Conservation (phyloP, 2,113 vertebrate species). For the Jacana jacana region DNA sequence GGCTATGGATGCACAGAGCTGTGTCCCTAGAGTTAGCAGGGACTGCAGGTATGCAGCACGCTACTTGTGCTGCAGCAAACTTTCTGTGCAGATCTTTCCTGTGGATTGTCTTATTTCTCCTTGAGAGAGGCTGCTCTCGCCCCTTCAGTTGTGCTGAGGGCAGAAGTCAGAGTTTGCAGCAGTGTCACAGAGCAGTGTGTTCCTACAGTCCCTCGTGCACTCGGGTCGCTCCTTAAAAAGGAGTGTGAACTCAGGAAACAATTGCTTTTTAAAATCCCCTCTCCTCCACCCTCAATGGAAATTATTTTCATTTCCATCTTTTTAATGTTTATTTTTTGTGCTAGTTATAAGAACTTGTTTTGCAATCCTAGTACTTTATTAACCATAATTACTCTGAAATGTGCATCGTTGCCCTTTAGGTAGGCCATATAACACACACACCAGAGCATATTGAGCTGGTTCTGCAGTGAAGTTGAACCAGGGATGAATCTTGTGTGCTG, state of each 20-base stretch:
- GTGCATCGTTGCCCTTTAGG: neutral
- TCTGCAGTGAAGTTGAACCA: neutral
- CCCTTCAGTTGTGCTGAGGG: neutral
- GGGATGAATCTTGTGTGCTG: neutral
- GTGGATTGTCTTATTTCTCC: neutral
- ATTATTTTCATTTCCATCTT: neutral
- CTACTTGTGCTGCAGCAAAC: neutral
- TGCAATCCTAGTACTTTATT: neutral
- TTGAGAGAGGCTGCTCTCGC: neutral
- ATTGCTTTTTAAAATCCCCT: neutral
- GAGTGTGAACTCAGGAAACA: neutral
- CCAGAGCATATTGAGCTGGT: neutral
- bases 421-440: neutral
- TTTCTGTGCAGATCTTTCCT: neutral
- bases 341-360: conserved; percentile 3
- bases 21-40: neutral
- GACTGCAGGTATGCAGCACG: neutral
- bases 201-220: neutral
- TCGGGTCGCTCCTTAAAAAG: neutral
- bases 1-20: neutral
- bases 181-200: neutral
- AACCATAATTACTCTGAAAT: conserved; percentile 19
- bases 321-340: neutral
- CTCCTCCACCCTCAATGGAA: neutral
- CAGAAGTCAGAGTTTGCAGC: neutral